Evolutionary conservation across 2,888 invertebrate genomes (phyloP).

Genomic region (Leistus spinibarbis): DNA sequence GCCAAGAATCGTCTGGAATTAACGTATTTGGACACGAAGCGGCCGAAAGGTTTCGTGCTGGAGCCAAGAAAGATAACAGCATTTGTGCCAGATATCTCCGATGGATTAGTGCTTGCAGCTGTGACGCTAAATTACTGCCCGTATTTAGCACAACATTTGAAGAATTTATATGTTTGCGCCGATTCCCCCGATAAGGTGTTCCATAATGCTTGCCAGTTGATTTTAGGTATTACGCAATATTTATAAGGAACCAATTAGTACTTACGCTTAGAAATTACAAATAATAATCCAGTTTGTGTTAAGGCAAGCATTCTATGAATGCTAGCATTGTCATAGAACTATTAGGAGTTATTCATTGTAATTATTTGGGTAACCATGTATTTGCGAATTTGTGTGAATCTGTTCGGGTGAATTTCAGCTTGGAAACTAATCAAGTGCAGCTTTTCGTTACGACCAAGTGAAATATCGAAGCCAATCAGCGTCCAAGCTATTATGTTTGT

Average conservation of each 20-base stretch:
- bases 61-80: conserved; percentile 51
- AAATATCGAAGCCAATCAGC: conserved; percentile 62
- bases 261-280: no score
- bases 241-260: no score
- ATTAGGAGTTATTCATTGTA: no score
- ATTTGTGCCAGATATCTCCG: conserved; percentile 58
- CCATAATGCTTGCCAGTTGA: conserved; percentile 64
- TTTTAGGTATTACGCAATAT: conserved; percentile 50
- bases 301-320: no score
- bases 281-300: no score
- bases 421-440: conserved; percentile 63
- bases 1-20: conserved; percentile 54
- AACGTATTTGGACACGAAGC: conserved; percentile 58
- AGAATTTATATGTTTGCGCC: conserved; percentile 58
- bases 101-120: conserved; percentile 63
- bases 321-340: no score
- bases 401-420: conserved; percentile 45
- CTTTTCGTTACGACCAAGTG: conserved; percentile 61
- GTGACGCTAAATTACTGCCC: conserved; percentile 65
- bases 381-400: conserved; percentile 43
- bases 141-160: conserved; percentile 59
- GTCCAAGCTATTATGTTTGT: conserved; percentile 66
- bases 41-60: conserved; percentile 52
- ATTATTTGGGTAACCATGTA: no score
- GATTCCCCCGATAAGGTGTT: conserved; percentile 55